These are phyloP conservation scores for Cydia pomonella DNA, from an alignment of 1,140 invertebrate species.

Conservation along the genomic window DNA sequence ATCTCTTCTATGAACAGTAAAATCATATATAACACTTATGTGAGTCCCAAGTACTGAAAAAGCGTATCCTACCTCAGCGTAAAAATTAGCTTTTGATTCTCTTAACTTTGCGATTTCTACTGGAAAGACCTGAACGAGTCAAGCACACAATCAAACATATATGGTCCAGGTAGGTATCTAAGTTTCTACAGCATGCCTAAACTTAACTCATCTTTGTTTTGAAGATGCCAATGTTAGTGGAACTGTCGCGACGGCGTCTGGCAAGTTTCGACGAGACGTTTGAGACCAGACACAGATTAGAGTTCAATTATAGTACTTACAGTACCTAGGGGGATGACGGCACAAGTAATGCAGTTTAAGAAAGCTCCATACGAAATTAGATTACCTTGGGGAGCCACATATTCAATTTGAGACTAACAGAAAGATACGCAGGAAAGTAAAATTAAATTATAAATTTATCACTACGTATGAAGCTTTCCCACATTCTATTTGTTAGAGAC, in stretches of 20 bases:
- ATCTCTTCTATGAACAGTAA: not conserved
- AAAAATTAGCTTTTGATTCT: no score
- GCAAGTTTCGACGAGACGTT: constrained; percentile 16
- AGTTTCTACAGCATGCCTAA: constrained; percentile 2
- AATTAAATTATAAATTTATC: no score
- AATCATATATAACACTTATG: no score
- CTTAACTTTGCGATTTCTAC: no score
- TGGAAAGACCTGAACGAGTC: no score
- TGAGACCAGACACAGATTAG: constrained; percentile 25
- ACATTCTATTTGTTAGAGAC: no score
- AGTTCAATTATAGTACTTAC: constrained; percentile 3
- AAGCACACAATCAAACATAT: no score
- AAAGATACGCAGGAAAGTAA: no score
- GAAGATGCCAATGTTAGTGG: constrained; percentile 12
- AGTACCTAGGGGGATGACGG: not conserved
- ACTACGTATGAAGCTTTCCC: no score
- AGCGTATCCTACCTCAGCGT: no score
- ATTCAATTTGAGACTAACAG: not conserved
- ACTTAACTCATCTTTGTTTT: constrained; percentile 14
- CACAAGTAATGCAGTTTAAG: not conserved
- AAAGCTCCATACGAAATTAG: not conserved
- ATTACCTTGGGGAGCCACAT: not conserved
- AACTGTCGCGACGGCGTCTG: constrained; percentile 14
- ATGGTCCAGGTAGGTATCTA: no score
- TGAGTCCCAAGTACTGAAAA: no score